These are phyloP conservation scores for Caenorhabditis wallacei DNA, from an alignment of 2,888 invertebrate genomes.

Conservation along the genomic window DNA sequence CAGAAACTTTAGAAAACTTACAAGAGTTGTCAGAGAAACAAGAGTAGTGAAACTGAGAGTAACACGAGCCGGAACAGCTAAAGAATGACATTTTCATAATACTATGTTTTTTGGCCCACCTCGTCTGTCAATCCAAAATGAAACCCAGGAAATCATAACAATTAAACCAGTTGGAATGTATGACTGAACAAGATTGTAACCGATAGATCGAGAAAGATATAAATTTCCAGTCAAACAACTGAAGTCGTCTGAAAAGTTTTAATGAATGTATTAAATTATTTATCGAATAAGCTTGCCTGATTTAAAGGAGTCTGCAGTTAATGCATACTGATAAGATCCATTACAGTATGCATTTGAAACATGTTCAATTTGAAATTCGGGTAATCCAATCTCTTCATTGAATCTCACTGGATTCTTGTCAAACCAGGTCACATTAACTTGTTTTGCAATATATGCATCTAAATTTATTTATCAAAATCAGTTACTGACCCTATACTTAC, in stretches of 20 bases:
- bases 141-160: slow-evolving; percentile 79
- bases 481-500: slow-evolving; percentile 67
- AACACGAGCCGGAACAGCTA: slow-evolving; percentile 82
- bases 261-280: not conserved
- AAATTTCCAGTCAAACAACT: slow-evolving; percentile 79
- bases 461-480: slow-evolving; percentile 5
- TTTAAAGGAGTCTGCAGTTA: slow-evolving; percentile 76
- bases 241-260: slow-evolving; percentile 78
- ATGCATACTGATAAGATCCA: slow-evolving; percentile 79
- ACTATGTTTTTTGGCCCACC: slow-evolving; percentile 45
- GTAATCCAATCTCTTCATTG: slow-evolving; percentile 81
- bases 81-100: slow-evolving; percentile 38
- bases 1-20: slow-evolving; percentile 45
- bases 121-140: slow-evolving; percentile 80
- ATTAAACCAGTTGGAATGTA: slow-evolving; percentile 76
- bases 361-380: slow-evolving; percentile 77
- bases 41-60: slow-evolving; percentile 82
- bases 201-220: slow-evolving; percentile 80
- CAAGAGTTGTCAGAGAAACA: slow-evolving; percentile 80
- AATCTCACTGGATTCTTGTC: slow-evolving; percentile 76
- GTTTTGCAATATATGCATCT: slow-evolving; percentile 82
- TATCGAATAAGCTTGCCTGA: slow-evolving; percentile 61
- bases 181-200: slow-evolving; percentile 81
- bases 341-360: slow-evolving; percentile 75
- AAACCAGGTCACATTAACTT: slow-evolving; percentile 82